Evolutionary conservation across 2,797 vertebrate species (phyloP).

Genomic region (Rhyacichthys aspro): DNA sequence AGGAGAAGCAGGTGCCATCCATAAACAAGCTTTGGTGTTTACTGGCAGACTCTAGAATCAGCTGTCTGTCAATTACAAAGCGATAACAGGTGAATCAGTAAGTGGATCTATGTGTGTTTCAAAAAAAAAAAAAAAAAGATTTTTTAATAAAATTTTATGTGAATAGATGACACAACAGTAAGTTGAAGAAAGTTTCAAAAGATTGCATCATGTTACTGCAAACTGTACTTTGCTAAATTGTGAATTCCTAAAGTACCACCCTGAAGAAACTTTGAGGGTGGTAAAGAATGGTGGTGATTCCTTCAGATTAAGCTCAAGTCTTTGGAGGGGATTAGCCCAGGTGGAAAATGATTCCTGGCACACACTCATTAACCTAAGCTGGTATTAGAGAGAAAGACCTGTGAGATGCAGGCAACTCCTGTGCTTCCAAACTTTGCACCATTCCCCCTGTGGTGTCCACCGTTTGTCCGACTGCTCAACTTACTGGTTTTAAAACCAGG

Average conservation of each 20-base stretch:
- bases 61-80: slow-evolving; percentile 40
- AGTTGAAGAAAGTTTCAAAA: too few relatives aligned
- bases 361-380: slow-evolving; percentile 56
- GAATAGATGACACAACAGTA: too few relatives aligned
- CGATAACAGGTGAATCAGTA: background rate
- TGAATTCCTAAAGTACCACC: too few relatives aligned
- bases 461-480: too few relatives aligned
- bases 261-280: too few relatives aligned
- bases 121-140: too few relatives aligned
- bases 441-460: slow-evolving; percentile 69
- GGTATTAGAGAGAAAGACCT: slow-evolving; percentile 50
- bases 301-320: slow-evolving; percentile 51
- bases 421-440: slow-evolving; percentile 50
- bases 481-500: slow-evolving; percentile 13
- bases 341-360: slow-evolving; percentile 58
- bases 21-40: slow-evolving; percentile 39
- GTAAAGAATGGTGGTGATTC: slow-evolving; percentile 40
- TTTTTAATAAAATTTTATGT: too few relatives aligned
- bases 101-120: background rate
- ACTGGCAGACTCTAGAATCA: slow-evolving; percentile 5
- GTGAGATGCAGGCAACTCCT: slow-evolving; percentile 31
- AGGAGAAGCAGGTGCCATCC: slow-evolving; percentile 62
- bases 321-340: slow-evolving; percentile 62
- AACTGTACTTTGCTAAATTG: too few relatives aligned
- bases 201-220: too few relatives aligned